phyloP scores from a whole-genome alignment of 1,140 invertebrate genomes.

The Drosophila equinoxialis region DNA sequence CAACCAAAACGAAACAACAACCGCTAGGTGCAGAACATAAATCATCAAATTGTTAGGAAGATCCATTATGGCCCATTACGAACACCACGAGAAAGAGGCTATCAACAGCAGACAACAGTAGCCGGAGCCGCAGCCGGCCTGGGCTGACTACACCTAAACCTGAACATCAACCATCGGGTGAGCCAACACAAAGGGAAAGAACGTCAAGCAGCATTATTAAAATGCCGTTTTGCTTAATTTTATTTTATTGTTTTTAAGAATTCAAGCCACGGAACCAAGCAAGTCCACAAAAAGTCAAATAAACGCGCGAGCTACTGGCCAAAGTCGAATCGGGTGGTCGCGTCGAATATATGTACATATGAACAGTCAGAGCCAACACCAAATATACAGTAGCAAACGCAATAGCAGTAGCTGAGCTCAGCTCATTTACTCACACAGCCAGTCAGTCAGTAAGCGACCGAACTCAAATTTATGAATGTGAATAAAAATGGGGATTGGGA shows the following conservation, averaged over 20 bases:
- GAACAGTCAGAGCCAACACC: conserved; percentile 26
- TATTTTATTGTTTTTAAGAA: conserved; percentile 79
- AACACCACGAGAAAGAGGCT: conserved; percentile 52
- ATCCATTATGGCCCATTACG: conserved; percentile 82
- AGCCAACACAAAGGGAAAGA: conserved; percentile 19
- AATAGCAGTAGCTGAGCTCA: conserved; percentile 50
- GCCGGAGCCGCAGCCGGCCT: conserved; percentile 19
- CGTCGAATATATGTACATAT: conserved; percentile 30
- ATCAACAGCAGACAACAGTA: conserved; percentile 34
- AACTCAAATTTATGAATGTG: conserved; percentile 82
- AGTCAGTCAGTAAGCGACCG: conserved; percentile 43
- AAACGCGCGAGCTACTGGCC: conserved; percentile 45
- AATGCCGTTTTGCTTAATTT: conserved; percentile 82
- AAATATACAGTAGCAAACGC: conserved; percentile 34
- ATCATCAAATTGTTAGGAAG: conserved; percentile 82
- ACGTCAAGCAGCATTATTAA: conserved; percentile 73
- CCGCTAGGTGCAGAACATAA: conserved; percentile 79
- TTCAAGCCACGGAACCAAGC: conserved; percentile 66
- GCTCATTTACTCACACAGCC: conserved; percentile 52
- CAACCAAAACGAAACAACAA: conserved; percentile 65
- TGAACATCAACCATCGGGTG: not conserved
- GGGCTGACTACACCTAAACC: conserved; percentile 19
- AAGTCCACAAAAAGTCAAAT: conserved; percentile 54
- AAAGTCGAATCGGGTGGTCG: conserved; percentile 65
- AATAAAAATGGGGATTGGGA: conserved; percentile 31